Base-by-base conservation (phyloP, 2,888 invertebrate species). In the Drosophila maculinotata region DNA sequence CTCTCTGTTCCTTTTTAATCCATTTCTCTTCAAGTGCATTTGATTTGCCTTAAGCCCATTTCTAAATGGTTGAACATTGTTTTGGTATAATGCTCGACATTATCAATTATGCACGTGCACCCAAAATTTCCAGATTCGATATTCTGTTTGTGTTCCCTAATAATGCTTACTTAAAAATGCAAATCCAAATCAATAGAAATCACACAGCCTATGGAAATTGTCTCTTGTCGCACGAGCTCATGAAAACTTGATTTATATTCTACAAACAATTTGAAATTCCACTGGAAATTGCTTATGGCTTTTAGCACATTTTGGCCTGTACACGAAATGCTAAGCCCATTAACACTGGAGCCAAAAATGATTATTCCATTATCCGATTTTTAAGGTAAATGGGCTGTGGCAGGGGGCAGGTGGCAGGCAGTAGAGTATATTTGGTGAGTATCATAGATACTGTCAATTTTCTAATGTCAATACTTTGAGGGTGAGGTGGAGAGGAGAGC, bases 291-390 rank as follows among this genome's bases (percentile, higher is more conserved):
- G 35, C 38, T 58, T 30, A 44, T 28, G 33, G 25, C 42, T 65
- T 53, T 53, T 26, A 41, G 52, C 72, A 39, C 49, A 65, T 41
- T 39, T 26, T 15, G 38, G 33, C n/a, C 9, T 3, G 15, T 15
- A 31, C 54, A 63, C 35, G 36, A 30, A 53, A 39, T 26, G 23
- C 52, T 62, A 69, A 75, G 59, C 56, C 64, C 76, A 79, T 79
- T 79, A 79, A 59, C 79, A 79, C 70, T 57, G 67, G 51, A 52
- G 35, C 35, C 39, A 52, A 53, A 39, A 12, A 51, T 54, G 23
- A 47, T 47, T 36, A 41, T 53, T 49, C 45, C 38, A 54, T 74
- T 69, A 63, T 68, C 12, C 7, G 10, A 23, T 26, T 26, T 28
- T 28, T 30, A 10, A 6, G 60, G n/a, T 14, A 9, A 57, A 31